These are phyloP conservation scores for Lacanobia oleracea DNA, from an alignment of 2,888 invertebrate species.

Conservation along the genomic window DNA sequence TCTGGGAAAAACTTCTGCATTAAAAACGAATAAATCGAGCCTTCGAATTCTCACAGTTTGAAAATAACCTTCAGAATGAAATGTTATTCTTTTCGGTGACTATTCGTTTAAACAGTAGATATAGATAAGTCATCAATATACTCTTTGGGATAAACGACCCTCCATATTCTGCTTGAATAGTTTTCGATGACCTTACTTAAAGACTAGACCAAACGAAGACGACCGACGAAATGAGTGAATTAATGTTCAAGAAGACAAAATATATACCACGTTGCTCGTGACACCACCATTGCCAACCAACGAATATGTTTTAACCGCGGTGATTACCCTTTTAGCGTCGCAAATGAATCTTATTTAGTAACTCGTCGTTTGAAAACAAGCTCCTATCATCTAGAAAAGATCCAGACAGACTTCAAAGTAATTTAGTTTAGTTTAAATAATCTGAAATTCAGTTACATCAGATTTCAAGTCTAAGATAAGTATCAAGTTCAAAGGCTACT, in stretches of 20 bases:
- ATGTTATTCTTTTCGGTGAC: not conserved
- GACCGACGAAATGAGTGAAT: not conserved
- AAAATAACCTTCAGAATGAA: constrained; percentile 19
- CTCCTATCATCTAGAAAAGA: constrained; percentile 11
- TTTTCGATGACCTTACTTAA: constrained; percentile 2
- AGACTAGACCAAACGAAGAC: not conserved
- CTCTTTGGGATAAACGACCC: not conserved
- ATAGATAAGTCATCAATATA: not conserved
- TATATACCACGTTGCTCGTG: constrained; percentile 17
- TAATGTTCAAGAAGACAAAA: constrained; percentile 2
- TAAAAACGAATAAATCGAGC: constrained; percentile 37
- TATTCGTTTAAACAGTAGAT: not conserved
- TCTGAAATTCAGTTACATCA: constrained; percentile 1
- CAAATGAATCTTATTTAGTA: constrained; percentile 16
- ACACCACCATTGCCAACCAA: constrained; percentile 15
- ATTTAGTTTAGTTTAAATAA: constrained; percentile 1
- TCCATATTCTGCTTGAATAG: not conserved
- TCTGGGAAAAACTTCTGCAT: constrained; percentile 49
- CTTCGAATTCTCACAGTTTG: constrained; percentile 37
- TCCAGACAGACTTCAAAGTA: constrained; percentile 28
- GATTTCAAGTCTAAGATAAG: constrained; percentile 16
- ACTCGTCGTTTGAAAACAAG: constrained; percentile 1
- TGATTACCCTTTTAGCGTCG: constrained; percentile 19
- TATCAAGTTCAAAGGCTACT: constrained; percentile 24
- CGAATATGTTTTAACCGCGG: constrained; percentile 5